Conservation (phyloP, 2,113 vertebrate genomes). For the Prietella phreatophila region DNA sequence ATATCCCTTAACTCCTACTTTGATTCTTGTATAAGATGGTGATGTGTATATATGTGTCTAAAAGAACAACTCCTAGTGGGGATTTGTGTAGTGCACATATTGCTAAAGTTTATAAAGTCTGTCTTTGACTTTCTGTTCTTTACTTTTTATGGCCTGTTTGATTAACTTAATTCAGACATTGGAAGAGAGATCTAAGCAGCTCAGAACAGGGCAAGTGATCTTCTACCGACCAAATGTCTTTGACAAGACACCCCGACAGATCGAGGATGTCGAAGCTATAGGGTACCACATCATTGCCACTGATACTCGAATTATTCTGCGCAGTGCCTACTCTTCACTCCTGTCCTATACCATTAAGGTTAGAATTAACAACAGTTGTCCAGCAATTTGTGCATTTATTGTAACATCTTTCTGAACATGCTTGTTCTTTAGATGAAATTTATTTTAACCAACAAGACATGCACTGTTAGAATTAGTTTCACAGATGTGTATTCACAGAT, state of each 20-base stretch:
- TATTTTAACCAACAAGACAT: not conserved
- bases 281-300: slow-evolving; percentile 50
- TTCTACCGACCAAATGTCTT: slow-evolving; percentile 35
- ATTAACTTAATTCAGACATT: not conserved
- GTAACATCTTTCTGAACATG: not conserved
- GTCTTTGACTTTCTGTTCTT: slow-evolving; percentile 8
- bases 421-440: not conserved
- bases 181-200: slow-evolving; percentile 27
- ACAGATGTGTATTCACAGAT: not conserved
- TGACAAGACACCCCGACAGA: slow-evolving; percentile 5
- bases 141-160: not conserved
- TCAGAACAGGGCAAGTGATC: slow-evolving; percentile 38
- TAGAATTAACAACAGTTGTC: not conserved
- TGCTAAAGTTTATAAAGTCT: not conserved
- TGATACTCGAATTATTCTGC: slow-evolving; percentile 47
- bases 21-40: not conserved
- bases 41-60: not conserved
- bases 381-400: not conserved
- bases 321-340: slow-evolving; percentile 54
- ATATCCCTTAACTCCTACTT: not conserved
- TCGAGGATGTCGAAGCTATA: slow-evolving; percentile 38
- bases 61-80: not conserved
- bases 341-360: slow-evolving; percentile 54
- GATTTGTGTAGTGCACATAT: not conserved
- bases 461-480: not conserved